Conservation (phyloP, 2,888 invertebrate species). For the Pyrgus malvae region DNA sequence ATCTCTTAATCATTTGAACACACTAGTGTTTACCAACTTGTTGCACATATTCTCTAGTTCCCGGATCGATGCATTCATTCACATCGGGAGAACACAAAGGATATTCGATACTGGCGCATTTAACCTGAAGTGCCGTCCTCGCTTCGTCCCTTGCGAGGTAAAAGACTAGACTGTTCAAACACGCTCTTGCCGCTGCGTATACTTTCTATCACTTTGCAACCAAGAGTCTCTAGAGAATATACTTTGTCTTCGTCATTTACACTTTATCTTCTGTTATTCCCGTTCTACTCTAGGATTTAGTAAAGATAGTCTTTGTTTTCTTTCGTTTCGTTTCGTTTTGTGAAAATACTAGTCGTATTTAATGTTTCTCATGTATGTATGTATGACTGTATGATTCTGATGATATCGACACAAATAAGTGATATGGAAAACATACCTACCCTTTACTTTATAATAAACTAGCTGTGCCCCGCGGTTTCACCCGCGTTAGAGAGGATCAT, state of each 20-base stretch:
- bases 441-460: too few species aligned
- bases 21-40: neutral
- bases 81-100: neutral
- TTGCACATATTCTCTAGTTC: neutral
- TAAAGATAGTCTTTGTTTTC: too few species aligned
- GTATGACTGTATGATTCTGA: too few species aligned
- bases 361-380: too few species aligned
- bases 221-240: neutral
- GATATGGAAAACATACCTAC: too few species aligned
- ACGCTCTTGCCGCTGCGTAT: slow-evolving; percentile 1
- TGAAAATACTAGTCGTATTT: too few species aligned
- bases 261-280: neutral
- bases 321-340: too few species aligned
- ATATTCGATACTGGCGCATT: slow-evolving; percentile 17
- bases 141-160: neutral
- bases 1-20: neutral
- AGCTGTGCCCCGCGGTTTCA: too few species aligned
- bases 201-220: neutral
- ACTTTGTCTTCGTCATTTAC: neutral
- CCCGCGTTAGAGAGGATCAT: too few species aligned
- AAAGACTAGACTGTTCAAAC: slow-evolving; percentile 15
- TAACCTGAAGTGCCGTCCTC: slow-evolving; percentile 13
- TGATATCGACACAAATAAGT: too few species aligned
- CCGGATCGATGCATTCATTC: neutral
- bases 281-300: too few species aligned